Conservation (phyloP, 2,888 invertebrate genomes). For the Campopleginae sp. region DNA sequence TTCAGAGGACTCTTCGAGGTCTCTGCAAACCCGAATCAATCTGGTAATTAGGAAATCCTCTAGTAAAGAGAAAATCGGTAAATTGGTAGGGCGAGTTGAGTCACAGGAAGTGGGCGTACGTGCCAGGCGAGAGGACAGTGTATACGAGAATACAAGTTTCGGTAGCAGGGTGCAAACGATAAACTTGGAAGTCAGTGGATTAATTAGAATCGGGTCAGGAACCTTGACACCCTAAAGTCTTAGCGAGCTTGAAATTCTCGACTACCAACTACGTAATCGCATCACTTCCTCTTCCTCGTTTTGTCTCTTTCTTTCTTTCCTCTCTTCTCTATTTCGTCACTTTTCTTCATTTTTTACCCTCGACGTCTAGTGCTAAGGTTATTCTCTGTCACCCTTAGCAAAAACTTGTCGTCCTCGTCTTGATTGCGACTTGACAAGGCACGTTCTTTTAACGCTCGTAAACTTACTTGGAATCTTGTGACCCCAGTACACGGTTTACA, state of each 20-base stretch:
- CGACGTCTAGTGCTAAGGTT: background rate
- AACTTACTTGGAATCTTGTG: constrained; percentile 56
- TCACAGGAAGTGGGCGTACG: constrained; percentile 23
- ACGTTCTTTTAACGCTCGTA: constrained; percentile 65
- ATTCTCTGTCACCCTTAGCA: constrained; percentile 12
- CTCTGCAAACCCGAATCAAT: constrained; percentile 50
- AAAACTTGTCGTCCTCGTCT: constrained; percentile 58
- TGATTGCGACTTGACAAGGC: constrained; percentile 65
- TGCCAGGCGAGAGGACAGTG: constrained; percentile 16
- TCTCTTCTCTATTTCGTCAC: constrained; percentile 3
- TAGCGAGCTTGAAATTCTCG: constrained; percentile 50
- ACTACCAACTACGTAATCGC: constrained; percentile 38
- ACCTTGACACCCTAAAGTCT: constrained; percentile 49
- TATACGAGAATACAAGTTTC: constrained; percentile 63
- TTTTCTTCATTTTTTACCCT: constrained; percentile 25
- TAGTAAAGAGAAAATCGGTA: constrained; percentile 36
- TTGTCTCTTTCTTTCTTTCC: background rate
- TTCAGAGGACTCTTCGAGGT: background rate
- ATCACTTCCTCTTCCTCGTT: constrained; percentile 24
- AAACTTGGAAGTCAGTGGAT: constrained; percentile 73
- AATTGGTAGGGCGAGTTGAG: constrained; percentile 42
- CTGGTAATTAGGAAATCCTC: constrained; percentile 65
- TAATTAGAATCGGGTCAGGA: constrained; percentile 74
- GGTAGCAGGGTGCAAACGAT: constrained; percentile 62
- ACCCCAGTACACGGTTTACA: constrained; percentile 38